These are phyloP conservation scores for Tenthredo livida DNA, from an alignment of 2,888 invertebrate species.

Conservation along the genomic window DNA sequence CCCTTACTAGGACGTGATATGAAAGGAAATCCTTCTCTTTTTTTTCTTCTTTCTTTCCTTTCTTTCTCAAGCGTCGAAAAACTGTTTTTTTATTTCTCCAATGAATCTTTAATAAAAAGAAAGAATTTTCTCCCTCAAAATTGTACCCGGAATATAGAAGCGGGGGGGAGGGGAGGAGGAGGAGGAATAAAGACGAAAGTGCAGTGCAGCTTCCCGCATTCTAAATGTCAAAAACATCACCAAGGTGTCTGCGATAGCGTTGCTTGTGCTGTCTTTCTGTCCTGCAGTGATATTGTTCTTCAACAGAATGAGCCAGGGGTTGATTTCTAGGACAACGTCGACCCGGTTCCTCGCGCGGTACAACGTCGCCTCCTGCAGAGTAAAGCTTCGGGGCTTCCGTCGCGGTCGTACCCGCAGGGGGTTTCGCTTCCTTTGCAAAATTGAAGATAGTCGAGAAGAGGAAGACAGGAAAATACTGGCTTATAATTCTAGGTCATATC, in stretches of 20 bases:
- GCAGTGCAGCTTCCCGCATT: not conserved
- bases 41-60: not conserved
- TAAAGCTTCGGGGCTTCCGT: not conserved
- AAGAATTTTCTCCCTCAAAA: not conserved
- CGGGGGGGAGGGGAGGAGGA: too few species aligned
- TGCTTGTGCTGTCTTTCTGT: slow-evolving; percentile 53
- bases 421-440: slow-evolving; percentile 36
- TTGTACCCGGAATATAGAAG: not conserved
- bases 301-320: slow-evolving; percentile 25
- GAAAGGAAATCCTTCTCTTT: not conserved
- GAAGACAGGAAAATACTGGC: not conserved
- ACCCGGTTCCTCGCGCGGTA: not conserved
- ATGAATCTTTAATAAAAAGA: not conserved
- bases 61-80: not conserved
- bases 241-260: slow-evolving; percentile 57
- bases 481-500: slow-evolving; percentile 30
- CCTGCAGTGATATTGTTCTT: slow-evolving; percentile 17
- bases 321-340: slow-evolving; percentile 22
- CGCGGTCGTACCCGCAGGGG: slow-evolving; percentile 14
- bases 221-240: slow-evolving; percentile 53
- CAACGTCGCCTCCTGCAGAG: slow-evolving; percentile 16
- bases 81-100: not conserved
- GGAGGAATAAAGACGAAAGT: not conserved
- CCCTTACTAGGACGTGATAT: not conserved
- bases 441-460: slow-evolving; percentile 27